A percentile compares a stretch with the other conserved stretches of the same genome.
Evolutionary conservation across 2,888 invertebrate genomes (phyloP).

Genomic region (Eucera pruinosa): DNA sequence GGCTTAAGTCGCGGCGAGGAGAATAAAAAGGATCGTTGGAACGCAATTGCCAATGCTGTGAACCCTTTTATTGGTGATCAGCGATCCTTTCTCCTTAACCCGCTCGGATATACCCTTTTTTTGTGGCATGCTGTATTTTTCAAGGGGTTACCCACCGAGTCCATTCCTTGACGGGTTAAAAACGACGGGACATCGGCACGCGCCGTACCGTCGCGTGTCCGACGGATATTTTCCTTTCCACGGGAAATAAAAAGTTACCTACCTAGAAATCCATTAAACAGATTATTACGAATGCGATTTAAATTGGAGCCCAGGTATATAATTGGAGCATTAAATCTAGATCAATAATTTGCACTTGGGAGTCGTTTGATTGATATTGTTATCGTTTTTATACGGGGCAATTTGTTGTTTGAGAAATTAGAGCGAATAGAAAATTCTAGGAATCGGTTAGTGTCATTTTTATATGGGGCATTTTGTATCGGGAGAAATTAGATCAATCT

Average conservation of each 20-base stretch:
- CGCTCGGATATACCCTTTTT: slow-evolving; percentile 77
- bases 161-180: slow-evolving; percentile 51
- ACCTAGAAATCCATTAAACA: neutral
- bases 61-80: slow-evolving; percentile 83
- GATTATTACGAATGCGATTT: neutral
- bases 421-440: too few species aligned
- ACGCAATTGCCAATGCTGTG: slow-evolving; percentile 66
- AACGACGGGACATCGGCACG: slow-evolving; percentile 57
- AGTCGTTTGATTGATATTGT: neutral
- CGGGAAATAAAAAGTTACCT: slow-evolving; percentile 25
- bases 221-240: neutral
- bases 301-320: too few species aligned
- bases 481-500: too few species aligned
- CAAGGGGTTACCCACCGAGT: slow-evolving; percentile 66
- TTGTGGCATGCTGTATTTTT: slow-evolving; percentile 78
- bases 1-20: slow-evolving; percentile 72
- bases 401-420: too few species aligned
- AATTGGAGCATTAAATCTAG: neutral
- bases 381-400: neutral
- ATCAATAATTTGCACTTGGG: neutral
- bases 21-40: slow-evolving; percentile 79
- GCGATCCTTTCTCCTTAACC: slow-evolving; percentile 79
- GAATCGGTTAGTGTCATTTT: too few species aligned
- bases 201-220: slow-evolving; percentile 66
- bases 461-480: too few species aligned